Evolutionary conservation across 2,888 invertebrate species (phyloP).

Genomic region (Strigamia transsilvanica): DNA sequence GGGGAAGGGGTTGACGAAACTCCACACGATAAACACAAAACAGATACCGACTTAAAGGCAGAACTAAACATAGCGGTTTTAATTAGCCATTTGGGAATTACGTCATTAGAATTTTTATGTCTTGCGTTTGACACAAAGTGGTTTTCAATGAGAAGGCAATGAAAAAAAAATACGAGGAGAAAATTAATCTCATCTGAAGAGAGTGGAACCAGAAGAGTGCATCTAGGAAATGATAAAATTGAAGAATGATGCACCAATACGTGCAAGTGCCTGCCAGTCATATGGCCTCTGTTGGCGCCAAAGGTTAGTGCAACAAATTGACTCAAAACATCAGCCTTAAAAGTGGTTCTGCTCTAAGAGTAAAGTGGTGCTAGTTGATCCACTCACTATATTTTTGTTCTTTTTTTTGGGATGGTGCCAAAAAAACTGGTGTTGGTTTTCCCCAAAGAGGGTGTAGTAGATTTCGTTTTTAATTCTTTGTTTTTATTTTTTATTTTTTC

Average conservation of each 20-base stretch:
- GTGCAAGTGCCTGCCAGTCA: slow-evolving; percentile 35
- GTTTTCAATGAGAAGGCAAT: neutral
- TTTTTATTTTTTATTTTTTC: neutral
- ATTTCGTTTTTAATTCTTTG: neutral
- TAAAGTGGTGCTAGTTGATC: slow-evolving; percentile 48
- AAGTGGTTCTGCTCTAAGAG: slow-evolving; percentile 46
- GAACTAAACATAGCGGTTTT: neutral
- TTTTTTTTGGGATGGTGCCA: slow-evolving; percentile 39
- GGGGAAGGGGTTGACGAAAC: slow-evolving; percentile 5
- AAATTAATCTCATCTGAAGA: neutral
- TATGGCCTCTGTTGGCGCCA: slow-evolving; percentile 17
- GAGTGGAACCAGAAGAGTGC: neutral
- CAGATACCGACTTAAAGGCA: slow-evolving; percentile 14
- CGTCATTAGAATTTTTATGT: neutral
- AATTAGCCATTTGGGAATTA: slow-evolving; percentile 32
- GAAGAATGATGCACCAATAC: slow-evolving; percentile 19
- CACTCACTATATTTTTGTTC: slow-evolving; percentile 43
- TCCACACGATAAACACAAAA: slow-evolving; percentile 36
- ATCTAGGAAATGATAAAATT: slow-evolving; percentile 5
- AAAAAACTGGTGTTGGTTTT: slow-evolving; percentile 10
- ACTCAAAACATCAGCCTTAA: slow-evolving; percentile 42
- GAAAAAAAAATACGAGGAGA: neutral
- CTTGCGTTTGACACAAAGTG: neutral
- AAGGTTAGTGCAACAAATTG: slow-evolving; percentile 46
- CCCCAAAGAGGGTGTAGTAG: neutral